Conservation (phyloP, 2,888 invertebrate genomes). For the Apomyelois bistriatella region DNA sequence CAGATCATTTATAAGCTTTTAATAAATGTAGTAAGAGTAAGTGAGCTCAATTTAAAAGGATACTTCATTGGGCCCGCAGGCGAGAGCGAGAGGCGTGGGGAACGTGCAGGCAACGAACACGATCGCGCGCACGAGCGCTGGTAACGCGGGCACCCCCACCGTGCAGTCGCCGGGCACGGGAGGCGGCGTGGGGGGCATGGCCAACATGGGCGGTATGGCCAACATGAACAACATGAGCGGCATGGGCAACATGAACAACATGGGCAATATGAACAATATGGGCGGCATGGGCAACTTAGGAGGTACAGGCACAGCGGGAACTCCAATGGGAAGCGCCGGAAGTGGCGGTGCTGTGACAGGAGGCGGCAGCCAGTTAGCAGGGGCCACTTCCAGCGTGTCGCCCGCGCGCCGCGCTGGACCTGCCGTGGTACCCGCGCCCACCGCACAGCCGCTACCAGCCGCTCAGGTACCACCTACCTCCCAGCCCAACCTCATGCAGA, state of each 20-base stretch:
- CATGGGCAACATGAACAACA: slow-evolving; percentile 22
- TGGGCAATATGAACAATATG: slow-evolving; percentile 14
- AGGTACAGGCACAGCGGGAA: slow-evolving; percentile 50
- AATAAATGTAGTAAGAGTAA: background rate
- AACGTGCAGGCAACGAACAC: slow-evolving; percentile 67
- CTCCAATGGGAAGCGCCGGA: slow-evolving; percentile 32
- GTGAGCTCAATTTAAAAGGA: slow-evolving; percentile 12
- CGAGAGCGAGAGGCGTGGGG: slow-evolving; percentile 78
- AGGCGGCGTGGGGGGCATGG: slow-evolving; percentile 31
- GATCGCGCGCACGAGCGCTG: slow-evolving; percentile 83
- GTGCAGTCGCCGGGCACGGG: slow-evolving; percentile 59
- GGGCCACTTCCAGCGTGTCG: slow-evolving; percentile 47
- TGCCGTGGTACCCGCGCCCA: slow-evolving; percentile 70
- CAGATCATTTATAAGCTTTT: background rate
- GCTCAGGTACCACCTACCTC: slow-evolving; percentile 65
- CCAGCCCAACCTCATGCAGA: slow-evolving; percentile 91
- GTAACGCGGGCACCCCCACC: slow-evolving; percentile 70
- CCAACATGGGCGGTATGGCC: slow-evolving; percentile 23
- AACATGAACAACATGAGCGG: slow-evolving; percentile 13
- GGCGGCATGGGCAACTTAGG: slow-evolving; percentile 15
- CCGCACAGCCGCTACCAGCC: slow-evolving; percentile 52
- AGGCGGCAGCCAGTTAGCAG: slow-evolving; percentile 35
- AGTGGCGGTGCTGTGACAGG: slow-evolving; percentile 40
- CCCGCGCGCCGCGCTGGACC: slow-evolving; percentile 70
- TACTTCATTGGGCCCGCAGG: slow-evolving; percentile 43